Conservation (phyloP, 92 coral and sea anemone genomes). For the Umimayanthus kanabou region DNA sequence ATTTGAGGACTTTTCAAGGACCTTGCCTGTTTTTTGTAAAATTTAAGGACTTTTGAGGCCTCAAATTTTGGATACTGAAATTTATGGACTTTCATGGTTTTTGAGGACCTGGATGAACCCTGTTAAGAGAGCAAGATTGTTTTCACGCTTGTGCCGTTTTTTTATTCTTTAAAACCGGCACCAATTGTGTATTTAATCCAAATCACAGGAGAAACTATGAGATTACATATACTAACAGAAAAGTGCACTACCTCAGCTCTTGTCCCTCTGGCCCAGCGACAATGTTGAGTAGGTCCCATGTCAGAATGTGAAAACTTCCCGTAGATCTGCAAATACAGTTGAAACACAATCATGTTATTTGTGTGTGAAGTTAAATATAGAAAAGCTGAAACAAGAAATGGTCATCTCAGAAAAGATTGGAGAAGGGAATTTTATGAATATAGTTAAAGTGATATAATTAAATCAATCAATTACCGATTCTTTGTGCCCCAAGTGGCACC, state of each 20-base stretch:
- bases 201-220: too few species aligned
- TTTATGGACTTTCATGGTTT: too few species aligned
- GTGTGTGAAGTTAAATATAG: background rate
- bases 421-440: background rate
- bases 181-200: too few species aligned
- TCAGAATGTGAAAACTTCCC: slow-evolving; percentile 60
- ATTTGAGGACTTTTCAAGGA: too few species aligned
- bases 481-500: background rate
- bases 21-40: too few species aligned
- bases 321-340: slow-evolving; percentile 55
- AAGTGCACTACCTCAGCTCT: slow-evolving; percentile 73
- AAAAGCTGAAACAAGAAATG: background rate
- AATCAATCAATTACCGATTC: background rate
- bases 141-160: too few species aligned
- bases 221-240: too few species aligned
- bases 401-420: background rate
- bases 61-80: too few species aligned
- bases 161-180: too few species aligned
- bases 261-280: slow-evolving; percentile 88
- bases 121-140: too few species aligned
- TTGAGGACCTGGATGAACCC: too few species aligned
- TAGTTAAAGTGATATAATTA: background rate
- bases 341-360: background rate
- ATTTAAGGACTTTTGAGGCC: too few species aligned
- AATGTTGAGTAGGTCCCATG: slow-evolving; percentile 79